Conservation (phyloP, 2,888 invertebrate genomes). For the Cancer borealis region DNA sequence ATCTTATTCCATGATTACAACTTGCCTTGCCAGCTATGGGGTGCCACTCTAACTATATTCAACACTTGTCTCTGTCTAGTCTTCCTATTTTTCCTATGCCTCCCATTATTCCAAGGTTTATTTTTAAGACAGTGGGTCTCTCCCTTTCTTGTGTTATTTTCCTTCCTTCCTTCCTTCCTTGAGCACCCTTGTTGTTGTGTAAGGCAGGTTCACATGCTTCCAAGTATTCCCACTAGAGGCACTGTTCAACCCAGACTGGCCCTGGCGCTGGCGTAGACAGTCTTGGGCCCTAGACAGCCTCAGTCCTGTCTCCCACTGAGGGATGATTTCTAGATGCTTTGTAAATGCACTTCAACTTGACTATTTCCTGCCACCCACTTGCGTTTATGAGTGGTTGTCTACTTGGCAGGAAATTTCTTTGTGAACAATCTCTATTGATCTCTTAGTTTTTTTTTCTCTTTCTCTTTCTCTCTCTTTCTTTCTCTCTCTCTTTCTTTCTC, state of each 20-base stretch:
- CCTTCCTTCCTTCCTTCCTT: not conserved
- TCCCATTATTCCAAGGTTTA: too few species aligned
- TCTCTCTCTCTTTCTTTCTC: not conserved
- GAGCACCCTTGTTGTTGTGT: not conserved
- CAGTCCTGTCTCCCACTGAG: not conserved
- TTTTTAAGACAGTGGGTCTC: not conserved
- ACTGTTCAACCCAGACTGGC: constrained; percentile 24
- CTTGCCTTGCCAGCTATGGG: not conserved
- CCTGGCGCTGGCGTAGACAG: constrained; percentile 31
- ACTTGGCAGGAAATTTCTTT: not conserved
- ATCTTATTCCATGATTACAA: constrained; percentile 60
- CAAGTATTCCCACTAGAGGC: constrained; percentile 1
- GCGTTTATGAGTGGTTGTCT: not conserved
- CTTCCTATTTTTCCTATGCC: too few species aligned
- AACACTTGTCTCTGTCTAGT: not conserved
- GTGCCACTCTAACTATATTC: not conserved
- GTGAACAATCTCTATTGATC: not conserved
- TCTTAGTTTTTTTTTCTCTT: not conserved
- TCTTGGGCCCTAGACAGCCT: not conserved
- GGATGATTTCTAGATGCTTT: not conserved
- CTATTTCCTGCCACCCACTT: not conserved
- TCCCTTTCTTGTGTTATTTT: not conserved
- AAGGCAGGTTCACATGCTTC: constrained; percentile 2
- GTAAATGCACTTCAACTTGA: not conserved
- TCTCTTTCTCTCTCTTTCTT: not conserved